Conservation (phyloP, 1,140 invertebrate genomes). For the Heliconius hermathena region DNA sequence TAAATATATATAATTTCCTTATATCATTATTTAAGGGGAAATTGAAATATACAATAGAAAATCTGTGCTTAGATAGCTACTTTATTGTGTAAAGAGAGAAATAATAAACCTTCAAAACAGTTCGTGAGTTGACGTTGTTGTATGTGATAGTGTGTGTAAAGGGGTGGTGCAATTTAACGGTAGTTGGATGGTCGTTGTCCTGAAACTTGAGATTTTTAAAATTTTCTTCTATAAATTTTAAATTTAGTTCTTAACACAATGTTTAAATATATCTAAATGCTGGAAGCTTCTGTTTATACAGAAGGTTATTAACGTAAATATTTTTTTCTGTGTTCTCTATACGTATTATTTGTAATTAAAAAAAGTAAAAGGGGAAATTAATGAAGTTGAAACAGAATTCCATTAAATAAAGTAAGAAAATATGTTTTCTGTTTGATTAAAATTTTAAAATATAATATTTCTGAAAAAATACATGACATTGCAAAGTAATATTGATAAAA, state of each 20-base stretch:
- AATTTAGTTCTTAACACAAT: background rate
- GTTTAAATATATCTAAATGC: background rate
- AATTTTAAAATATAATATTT: background rate
- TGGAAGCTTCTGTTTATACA: background rate
- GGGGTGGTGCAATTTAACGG: conserved; percentile 60
- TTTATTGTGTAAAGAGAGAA: background rate
- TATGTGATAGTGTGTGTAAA: conserved; percentile 33
- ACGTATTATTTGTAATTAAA: background rate
- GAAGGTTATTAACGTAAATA: conserved; percentile 26
- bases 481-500: background rate
- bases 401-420: background rate
- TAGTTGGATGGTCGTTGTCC: conserved; percentile 62
- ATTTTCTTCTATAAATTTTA: background rate
- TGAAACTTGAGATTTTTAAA: conserved; percentile 43
- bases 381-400: background rate
- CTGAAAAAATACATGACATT: background rate
- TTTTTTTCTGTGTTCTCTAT: background rate
- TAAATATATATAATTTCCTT: background rate
- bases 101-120: background rate
- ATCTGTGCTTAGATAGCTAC: background rate
- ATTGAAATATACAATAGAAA: background rate
- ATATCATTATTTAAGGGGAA: background rate
- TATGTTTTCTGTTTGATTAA: background rate
- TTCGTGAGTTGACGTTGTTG: background rate
- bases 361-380: background rate